Base-by-base conservation (phyloP, 1,140 invertebrate genomes). In the Phortica variegata region DNA sequence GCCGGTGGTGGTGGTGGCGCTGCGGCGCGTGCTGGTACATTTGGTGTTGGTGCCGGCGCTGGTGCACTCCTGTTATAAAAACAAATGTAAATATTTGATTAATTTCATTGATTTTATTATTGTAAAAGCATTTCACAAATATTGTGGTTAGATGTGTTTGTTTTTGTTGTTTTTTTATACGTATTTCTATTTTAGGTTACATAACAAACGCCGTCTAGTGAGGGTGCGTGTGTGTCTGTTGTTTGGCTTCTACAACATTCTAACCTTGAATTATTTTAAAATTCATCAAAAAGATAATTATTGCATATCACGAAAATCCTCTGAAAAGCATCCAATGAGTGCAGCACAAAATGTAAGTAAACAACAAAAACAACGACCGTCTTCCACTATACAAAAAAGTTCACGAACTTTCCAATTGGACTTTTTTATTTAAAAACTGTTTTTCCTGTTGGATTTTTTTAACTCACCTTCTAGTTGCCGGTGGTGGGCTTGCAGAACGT, bases 401-500 rank as follows among this genome's bases (percentile, higher is more conserved):
- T n/a, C n/a, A n/a, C n/a, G n/a, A n/a, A n/a, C n/a, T n/a, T n/a
- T n/a, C n/a, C n/a, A n/a, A n/a, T n/a, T n/a, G n/a, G n/a, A n/a
- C n/a, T n/a, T n/a, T n/a, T n/a, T n/a, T n/a, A n/a, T n/a, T n/a
- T n/a, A n/a, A n/a, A n/a, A n/a, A n/a, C n/a, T n/a, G n/a, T n/a
- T n/a, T n/a, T n/a, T n/a, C n/a, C n/a, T n/a, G n/a, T n/a, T n/a
- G n/a, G 37, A 15, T 45, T 12, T 10, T 44, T 42, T 9, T 10
- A 33, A 52, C 65, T 78, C 79, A 83, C 81, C 81, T 79, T 61
- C 82, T 74, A 16, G 78, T 73, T 32, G 85, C 83, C 53, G 84
- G 80, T 43, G 85, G 85, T 58, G 86, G 84, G 66, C 81, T 84
- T 23, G 85, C 80, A 51, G 85, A 85, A 72, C 87, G 81, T 83